Percentiles rank a stretch among this genome's conserved stretches.
These are phyloP conservation scores for Euplagia quadripunctaria DNA, from an alignment of 2,888 invertebrate genomes.

Conservation along the genomic window DNA sequence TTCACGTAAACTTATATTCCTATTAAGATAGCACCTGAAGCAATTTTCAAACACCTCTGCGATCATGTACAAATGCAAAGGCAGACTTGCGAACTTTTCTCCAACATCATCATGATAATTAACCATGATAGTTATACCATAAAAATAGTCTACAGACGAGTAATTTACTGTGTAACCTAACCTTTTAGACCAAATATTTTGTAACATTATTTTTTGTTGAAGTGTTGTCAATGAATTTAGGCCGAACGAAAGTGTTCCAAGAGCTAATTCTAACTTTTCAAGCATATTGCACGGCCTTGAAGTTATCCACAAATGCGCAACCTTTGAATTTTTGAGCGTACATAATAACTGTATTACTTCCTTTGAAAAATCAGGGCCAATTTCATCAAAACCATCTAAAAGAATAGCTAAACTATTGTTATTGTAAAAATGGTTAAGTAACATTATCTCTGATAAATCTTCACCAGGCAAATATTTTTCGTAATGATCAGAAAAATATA, in stretches of 20 bases:
- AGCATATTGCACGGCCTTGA: slow-evolving; percentile 41
- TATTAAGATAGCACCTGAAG: slow-evolving; percentile 15
- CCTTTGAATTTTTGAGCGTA: slow-evolving; percentile 30
- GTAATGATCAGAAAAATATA: slow-evolving; percentile 11
- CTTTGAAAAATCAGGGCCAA: slow-evolving; percentile 42
- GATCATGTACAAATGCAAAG: slow-evolving; percentile 43
- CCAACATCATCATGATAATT: background rate
- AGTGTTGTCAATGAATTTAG: slow-evolving; percentile 29
- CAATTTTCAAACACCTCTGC: slow-evolving; percentile 29
- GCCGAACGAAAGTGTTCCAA: slow-evolving; percentile 41
- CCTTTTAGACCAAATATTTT: slow-evolving; percentile 28
- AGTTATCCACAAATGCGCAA: slow-evolving; percentile 43
- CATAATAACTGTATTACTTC: slow-evolving; percentile 34
- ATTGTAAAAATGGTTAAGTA: slow-evolving; percentile 39
- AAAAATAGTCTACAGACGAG: background rate
- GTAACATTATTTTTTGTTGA: slow-evolving; percentile 34
- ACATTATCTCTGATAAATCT: slow-evolving; percentile 31
- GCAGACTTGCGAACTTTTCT: slow-evolving; percentile 30
- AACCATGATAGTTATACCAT: background rate
- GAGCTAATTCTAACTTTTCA: slow-evolving; percentile 37
- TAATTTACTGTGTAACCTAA: background rate
- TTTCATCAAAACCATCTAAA: slow-evolving; percentile 53
- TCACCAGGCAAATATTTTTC: background rate
- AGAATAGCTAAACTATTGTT: slow-evolving; percentile 31
- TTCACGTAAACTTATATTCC: background rate